Percentiles rank a stretch among this genome's conserved stretches.
Conservation (phyloP, 2,888 invertebrate genomes). For the Lycia hirtaria region DNA sequence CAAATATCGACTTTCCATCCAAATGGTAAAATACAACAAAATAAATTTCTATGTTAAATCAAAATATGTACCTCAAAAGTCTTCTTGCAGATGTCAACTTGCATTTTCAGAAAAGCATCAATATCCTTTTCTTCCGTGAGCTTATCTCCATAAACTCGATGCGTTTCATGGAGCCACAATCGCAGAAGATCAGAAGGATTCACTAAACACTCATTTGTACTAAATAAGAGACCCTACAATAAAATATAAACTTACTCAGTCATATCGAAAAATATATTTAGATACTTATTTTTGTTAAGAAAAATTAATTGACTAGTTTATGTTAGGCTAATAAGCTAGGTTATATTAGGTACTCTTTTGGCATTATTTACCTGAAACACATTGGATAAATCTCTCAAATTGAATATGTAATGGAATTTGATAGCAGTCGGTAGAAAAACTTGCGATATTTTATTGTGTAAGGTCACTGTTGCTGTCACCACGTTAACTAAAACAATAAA, state of each 20-base stretch:
- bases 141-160: slow-evolving; percentile 97
- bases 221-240: slow-evolving; percentile 94
- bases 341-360: slow-evolving; percentile 6
- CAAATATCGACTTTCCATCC: no score
- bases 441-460: slow-evolving; percentile 94
- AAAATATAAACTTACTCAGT: background rate
- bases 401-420: slow-evolving; percentile 98
- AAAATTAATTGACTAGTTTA: background rate
- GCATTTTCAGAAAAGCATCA: slow-evolving; percentile 94
- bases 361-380: slow-evolving; percentile 91
- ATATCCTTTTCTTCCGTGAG: slow-evolving; percentile 96
- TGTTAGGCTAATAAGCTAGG: no score
- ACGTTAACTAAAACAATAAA: slow-evolving; percentile 83
- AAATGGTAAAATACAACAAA: no score
- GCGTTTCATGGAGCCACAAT: slow-evolving; percentile 97
- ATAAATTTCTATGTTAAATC: no score
- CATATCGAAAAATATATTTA: no score
- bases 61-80: slow-evolving; percentile 89
- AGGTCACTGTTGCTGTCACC: slow-evolving; percentile 92
- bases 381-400: slow-evolving; percentile 97
- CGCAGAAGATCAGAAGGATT: slow-evolving; percentile 93
- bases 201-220: slow-evolving; percentile 93
- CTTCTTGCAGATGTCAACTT: slow-evolving; percentile 96
- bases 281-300: no score
- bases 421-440: slow-evolving; percentile 97